A percentile compares a stretch with the other conserved stretches of the same genome.
Evolutionary conservation across 1,140 invertebrate species (phyloP).

Genomic region (Lanistes nyassanus): DNA sequence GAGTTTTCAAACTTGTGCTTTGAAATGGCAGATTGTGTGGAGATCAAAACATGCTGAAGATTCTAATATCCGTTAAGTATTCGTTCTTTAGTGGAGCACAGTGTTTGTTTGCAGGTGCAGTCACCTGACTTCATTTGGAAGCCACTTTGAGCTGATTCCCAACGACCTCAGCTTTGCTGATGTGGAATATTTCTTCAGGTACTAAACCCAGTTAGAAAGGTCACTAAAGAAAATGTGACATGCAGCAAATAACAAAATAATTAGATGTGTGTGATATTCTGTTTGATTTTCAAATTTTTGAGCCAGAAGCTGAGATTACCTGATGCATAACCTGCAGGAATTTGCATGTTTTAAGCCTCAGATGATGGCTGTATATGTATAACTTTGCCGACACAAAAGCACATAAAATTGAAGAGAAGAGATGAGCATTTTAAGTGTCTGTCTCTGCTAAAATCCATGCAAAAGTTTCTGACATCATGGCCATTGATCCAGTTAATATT

Average conservation of each 20-base stretch:
- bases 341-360: too few relatives aligned
- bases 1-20: too few relatives aligned
- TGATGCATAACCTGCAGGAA: not conserved
- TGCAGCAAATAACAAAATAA: not conserved
- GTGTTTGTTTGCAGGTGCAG: slow-evolving; percentile 46
- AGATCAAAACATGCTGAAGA: too few relatives aligned
- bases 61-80: too few relatives aligned
- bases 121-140: slow-evolving; percentile 61
- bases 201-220: too few relatives aligned
- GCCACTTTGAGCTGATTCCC: slow-evolving; percentile 50
- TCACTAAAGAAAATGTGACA: not conserved
- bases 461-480: not conserved
- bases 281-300: slow-evolving; percentile 5
- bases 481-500: not conserved
- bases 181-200: slow-evolving; percentile 63
- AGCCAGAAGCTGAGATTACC: not conserved
- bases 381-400: too few relatives aligned
- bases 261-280: slow-evolving; percentile 6
- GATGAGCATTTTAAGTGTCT: too few relatives aligned
- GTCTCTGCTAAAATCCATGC: too few relatives aligned
- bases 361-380: too few relatives aligned
- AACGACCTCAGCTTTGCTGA: slow-evolving; percentile 52
- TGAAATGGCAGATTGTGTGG: too few relatives aligned
- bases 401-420: too few relatives aligned
- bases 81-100: too few relatives aligned